Base-by-base conservation (phyloP, 2,888 invertebrate species). In the Griposia aprilina region DNA sequence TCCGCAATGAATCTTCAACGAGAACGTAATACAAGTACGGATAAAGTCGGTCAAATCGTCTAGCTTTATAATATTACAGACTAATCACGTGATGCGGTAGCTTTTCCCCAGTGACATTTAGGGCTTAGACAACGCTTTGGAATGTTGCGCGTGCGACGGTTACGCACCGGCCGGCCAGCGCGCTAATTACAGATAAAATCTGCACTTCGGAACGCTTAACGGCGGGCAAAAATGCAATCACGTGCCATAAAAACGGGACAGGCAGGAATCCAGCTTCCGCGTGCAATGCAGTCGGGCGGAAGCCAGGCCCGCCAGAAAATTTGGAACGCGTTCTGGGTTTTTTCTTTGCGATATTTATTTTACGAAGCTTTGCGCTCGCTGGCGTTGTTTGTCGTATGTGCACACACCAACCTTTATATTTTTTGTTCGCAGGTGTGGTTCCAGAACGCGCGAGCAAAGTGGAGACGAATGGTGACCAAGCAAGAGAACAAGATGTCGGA, bases 361-460 rank as follows among this genome's bases (percentile, higher is more conserved):
- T 90, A 84, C 71, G 89, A 81, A 77, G 92, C 92, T 91, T 89
- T 88, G 90, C 89, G 91, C 86, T 90, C 87, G 91, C 93, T 85
- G 48, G 87, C 87, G 87, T 77, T 89, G 90, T 88, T 91, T 92
- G 88, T 91, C 89, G 26, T 80, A 78, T 90, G 88, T 86, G 88
- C 91, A 91, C 88, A 91, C 87, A 91, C 87, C 87, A 92, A 93
- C 82, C 55, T 77, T 87, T 77, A 48, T 88, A 74, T 90, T 94
- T 93, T 93, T 95, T 97, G 96, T 95, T 97, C 97, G 62, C 97
- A 99, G 99, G 99, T 99, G 77, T 99, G 99, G 99, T 99, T 99
- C 96, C 99, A 99, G 96, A 99, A 99, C 94, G 99, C 99, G 50
- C 97, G 99, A 60, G 99, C 99, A 88, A 99, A 99, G 97, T 99